Percentiles rank a stretch among this genome's conserved stretches.
These are phyloP conservation scores for Sitodiplosis mosellana DNA, from an alignment of 1,140 invertebrate genomes.

Conservation along the genomic window DNA sequence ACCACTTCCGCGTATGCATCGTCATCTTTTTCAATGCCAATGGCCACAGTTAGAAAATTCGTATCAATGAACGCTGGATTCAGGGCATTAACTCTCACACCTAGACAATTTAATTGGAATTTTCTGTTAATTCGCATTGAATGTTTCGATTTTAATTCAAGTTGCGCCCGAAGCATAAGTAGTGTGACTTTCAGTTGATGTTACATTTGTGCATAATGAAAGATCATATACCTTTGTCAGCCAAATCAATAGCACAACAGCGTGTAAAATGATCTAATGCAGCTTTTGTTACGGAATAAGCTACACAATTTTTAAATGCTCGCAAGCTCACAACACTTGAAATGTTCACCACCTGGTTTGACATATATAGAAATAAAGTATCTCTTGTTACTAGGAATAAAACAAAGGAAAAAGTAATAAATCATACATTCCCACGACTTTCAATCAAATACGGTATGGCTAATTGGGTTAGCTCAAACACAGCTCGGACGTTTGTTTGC, in stretches of 20 bases:
- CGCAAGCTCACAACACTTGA: constrained; percentile 60
- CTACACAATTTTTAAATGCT: constrained; percentile 52
- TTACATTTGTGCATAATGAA: too few species aligned
- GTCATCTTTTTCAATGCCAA: constrained; percentile 52
- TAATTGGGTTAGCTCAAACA: constrained; percentile 46
- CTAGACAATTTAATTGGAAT: too few species aligned
- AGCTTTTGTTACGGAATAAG: constrained; percentile 78
- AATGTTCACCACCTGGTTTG: constrained; percentile 62
- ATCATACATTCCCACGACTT: constrained; percentile 53
- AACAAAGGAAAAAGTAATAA: constrained; percentile 51
- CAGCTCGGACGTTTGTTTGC: constrained; percentile 59
- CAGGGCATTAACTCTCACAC: constrained; percentile 70
- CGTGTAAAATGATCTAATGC: constrained; percentile 79
- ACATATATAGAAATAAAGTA: constrained; percentile 47
- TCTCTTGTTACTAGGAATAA: constrained; percentile 57
- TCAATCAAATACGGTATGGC: constrained; percentile 55
- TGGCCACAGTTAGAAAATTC: too few species aligned
- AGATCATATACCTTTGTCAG: too few species aligned
- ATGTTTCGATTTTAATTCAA: too few species aligned
- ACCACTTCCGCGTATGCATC: constrained; percentile 48
- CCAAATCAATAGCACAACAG: constrained; percentile 64
- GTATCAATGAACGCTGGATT: constrained; percentile 66
- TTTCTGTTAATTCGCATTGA: too few species aligned
- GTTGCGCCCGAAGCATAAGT: too few species aligned
- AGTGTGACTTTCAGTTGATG: too few species aligned